Conservation (phyloP, 2,888 invertebrate genomes). For the Polyommatus iphigenia region DNA sequence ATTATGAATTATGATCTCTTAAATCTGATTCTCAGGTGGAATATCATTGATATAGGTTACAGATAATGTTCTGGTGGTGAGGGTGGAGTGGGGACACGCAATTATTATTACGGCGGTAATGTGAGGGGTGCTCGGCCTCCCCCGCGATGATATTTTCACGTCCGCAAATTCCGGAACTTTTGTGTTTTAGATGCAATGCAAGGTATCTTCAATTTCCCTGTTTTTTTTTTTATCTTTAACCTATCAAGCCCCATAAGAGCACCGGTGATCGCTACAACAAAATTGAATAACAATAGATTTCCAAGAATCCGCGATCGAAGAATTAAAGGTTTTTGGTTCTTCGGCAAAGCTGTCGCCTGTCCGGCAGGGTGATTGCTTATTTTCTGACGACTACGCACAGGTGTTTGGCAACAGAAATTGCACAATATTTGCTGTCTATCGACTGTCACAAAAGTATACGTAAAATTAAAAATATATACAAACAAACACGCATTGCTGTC, state of each 20-base stretch:
- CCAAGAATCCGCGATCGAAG: too few species aligned
- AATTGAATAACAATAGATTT: too few species aligned
- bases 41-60: not conserved
- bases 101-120: conserved; percentile 47
- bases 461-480: too few species aligned
- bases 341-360: not conserved
- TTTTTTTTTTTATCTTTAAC: too few species aligned
- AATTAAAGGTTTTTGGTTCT: not conserved
- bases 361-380: not conserved
- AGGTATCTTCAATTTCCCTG: not conserved
- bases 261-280: too few species aligned
- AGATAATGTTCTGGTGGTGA: conserved; percentile 32
- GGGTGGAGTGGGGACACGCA: conserved; percentile 40
- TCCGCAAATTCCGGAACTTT: not conserved
- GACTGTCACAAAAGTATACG: too few species aligned
- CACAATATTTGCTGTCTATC: too few species aligned
- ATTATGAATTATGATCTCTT: not conserved
- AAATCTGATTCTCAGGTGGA: not conserved
- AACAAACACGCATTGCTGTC: too few species aligned
- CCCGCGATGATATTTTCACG: not conserved
- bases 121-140: not conserved
- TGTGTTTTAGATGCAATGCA: not conserved
- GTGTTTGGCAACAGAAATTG: not conserved
- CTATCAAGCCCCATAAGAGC: too few species aligned
- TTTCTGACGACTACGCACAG: not conserved